phyloP scores from a whole-genome alignment of 2,888 invertebrate species.

The Apotomis betuletana region DNA sequence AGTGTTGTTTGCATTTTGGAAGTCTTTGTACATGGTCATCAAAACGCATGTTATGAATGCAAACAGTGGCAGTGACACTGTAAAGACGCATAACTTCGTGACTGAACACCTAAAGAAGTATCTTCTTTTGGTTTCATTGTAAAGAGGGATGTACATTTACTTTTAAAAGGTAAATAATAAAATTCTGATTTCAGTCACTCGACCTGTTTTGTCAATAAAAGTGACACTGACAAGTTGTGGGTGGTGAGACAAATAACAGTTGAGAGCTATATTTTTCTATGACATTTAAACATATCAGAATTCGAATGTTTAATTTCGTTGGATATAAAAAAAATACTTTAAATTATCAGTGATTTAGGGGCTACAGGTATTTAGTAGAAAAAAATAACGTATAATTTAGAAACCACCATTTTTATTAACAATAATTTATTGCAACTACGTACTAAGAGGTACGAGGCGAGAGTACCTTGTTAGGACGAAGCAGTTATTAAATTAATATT shows the following conservation, averaged over 20 bases:
- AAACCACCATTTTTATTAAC: too few species aligned
- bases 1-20: slow-evolving; percentile 93
- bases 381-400: too few species aligned
- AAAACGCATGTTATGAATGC: slow-evolving; percentile 91
- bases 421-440: too few species aligned
- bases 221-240: neutral
- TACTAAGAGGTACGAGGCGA: too few species aligned
- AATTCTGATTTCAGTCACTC: neutral
- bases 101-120: slow-evolving; percentile 82
- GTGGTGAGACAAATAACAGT: neutral
- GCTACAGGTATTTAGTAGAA: too few species aligned
- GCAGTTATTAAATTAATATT: too few species aligned
- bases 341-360: too few species aligned
- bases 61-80: slow-evolving; percentile 89
- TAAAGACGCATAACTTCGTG: slow-evolving; percentile 86
- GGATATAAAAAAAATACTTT: too few species aligned
- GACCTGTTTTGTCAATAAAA: slow-evolving; percentile 24
- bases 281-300: too few species aligned
- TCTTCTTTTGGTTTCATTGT: slow-evolving; percentile 70
- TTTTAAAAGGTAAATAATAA: slow-evolving; percentile 23
- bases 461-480: too few species aligned
- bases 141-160: slow-evolving; percentile 77
- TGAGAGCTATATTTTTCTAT: neutral
- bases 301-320: too few species aligned
- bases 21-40: slow-evolving; percentile 92